These are phyloP conservation scores for Drosophila suzukii DNA, from an alignment of 1,140 invertebrate genomes.

Conservation along the genomic window DNA sequence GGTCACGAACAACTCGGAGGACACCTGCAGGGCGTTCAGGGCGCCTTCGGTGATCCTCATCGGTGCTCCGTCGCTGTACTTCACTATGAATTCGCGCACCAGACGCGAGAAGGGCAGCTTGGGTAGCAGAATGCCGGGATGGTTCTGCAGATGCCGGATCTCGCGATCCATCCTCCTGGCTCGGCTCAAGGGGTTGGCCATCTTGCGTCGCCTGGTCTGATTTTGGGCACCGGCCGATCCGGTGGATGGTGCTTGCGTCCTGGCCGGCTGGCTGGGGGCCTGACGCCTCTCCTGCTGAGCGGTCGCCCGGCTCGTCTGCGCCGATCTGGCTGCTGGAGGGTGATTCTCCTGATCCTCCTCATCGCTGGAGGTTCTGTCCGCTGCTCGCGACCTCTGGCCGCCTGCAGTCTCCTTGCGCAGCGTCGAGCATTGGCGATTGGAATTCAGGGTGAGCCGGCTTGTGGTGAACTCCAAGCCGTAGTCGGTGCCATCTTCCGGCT, in stretches of 20 bases:
- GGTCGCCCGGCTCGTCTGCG: too few species aligned
- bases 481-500: constrained; percentile 42
- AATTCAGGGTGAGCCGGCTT: constrained; percentile 28
- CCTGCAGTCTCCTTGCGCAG: constrained; percentile 12
- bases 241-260: background rate
- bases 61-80: background rate
- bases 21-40: constrained; percentile 88
- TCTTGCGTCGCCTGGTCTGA: constrained; percentile 28
- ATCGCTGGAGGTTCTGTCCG: background rate
- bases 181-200: constrained; percentile 17
- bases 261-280: background rate
- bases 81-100: constrained; percentile 67
- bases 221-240: background rate
- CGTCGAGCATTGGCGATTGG: constrained; percentile 34
- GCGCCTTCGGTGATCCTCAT: constrained; percentile 86
- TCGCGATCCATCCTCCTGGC: constrained; percentile 14
- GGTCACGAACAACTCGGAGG: constrained; percentile 90
- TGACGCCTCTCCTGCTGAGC: background rate
- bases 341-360: constrained; percentile 33
- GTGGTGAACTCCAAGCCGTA: constrained; percentile 67
- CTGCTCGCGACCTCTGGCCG: background rate
- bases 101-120: constrained; percentile 74
- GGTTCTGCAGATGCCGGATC: constrained; percentile 21
- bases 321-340: background rate
- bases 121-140: constrained; percentile 52